Evolutionary conservation across 2,888 invertebrate species (phyloP).

Genomic region (Opisthograptis luteolata): DNA sequence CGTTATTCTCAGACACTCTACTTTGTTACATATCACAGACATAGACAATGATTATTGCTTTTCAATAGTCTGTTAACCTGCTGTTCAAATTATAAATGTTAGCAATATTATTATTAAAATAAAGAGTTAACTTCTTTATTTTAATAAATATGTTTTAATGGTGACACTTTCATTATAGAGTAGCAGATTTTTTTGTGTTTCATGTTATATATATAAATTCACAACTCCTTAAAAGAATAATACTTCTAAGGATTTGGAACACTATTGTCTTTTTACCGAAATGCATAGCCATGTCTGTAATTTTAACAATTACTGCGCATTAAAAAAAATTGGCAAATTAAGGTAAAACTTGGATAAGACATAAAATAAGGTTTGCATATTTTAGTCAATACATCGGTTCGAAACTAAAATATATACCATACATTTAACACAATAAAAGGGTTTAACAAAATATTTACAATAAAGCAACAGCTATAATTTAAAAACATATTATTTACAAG

Average conservation of each 20-base stretch:
- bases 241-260: background rate
- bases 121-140: background rate
- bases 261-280: background rate
- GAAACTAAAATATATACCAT: conserved; percentile 58
- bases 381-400: conserved; percentile 61
- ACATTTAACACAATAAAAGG: conserved; percentile 71
- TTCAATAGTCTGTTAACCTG: background rate
- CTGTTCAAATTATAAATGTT: background rate
- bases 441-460: conserved; percentile 80
- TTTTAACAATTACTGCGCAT: conserved; percentile 39
- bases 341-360: conserved; percentile 49
- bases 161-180: background rate
- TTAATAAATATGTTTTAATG: background rate
- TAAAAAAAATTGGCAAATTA: conserved; percentile 40
- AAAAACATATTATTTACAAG: conserved; percentile 80
- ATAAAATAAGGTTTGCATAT: conserved; percentile 55
- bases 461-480: conserved; percentile 81
- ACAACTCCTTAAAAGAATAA: background rate
- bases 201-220: background rate
- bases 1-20: conserved; percentile 25
- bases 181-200: no score
- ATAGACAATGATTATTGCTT: conserved; percentile 17
- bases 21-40: conserved; percentile 28
- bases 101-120: background rate
- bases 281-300: conserved; percentile 41